Percentiles rank a stretch among this genome's conserved stretches.
Conservation (phyloP, 2,113 vertebrate species). For the Tupaia chinensis region DNA sequence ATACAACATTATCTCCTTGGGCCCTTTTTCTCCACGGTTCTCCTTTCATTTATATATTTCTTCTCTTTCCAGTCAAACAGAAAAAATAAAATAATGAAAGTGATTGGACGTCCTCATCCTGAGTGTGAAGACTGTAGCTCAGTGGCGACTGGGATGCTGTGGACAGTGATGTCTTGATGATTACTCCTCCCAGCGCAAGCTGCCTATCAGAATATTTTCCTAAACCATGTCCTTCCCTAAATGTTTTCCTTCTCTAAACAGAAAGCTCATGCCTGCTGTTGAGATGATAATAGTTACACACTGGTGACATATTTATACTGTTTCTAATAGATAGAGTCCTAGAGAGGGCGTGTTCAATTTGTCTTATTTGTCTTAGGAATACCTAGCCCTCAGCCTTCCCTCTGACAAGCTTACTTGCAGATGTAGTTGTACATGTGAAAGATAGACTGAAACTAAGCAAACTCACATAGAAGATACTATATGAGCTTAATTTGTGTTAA, state of each 20-base stretch:
- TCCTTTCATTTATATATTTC: not conserved
- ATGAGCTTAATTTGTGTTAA: not conserved
- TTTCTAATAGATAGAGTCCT: not conserved
- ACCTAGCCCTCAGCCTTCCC: not conserved
- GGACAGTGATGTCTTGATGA: not conserved
- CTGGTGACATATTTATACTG: not conserved
- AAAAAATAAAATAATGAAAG: not conserved
- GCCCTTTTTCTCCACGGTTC: not conserved
- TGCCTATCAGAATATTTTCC: not conserved
- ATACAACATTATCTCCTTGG: not conserved
- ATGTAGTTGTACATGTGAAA: not conserved
- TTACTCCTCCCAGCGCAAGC: not conserved
- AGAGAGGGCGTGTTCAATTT: not conserved
- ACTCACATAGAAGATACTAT: not conserved
- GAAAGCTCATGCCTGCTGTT: not conserved
- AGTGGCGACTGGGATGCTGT: not conserved
- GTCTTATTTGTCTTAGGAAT: not conserved
- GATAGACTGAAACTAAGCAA: not conserved
- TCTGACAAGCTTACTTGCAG: not conserved
- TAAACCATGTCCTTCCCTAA: slow-evolving; percentile 21
- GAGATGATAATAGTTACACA: not conserved
- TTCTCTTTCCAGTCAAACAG: not conserved
- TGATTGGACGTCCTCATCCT: not conserved
- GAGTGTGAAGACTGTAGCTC: not conserved
- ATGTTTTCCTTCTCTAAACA: not conserved